Base-by-base conservation (phyloP, 2,113 vertebrate genomes). In the Otis tarda region DNA sequence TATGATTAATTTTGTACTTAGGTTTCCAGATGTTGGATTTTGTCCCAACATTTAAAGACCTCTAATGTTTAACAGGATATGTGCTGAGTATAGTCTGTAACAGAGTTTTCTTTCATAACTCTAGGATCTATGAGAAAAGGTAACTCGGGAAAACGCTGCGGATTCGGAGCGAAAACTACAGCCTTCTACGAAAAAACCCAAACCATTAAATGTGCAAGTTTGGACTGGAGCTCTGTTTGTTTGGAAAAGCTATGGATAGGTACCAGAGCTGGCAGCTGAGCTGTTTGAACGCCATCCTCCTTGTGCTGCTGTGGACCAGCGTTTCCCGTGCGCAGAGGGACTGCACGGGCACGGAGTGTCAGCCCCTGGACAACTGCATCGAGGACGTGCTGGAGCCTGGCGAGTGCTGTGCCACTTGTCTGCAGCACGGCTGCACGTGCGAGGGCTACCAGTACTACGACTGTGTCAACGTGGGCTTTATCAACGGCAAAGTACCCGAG, bases 381-480 rank as follows among this genome's bases (percentile, higher is more conserved):
- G 98, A 99, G 90, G 99, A 99, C 10, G 97, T 98, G 14, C 96
- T 99, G 94, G 98, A 98, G 90, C 97, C 97, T 0, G 98, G 98
- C 0, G 97, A 98, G 39, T 99, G 99, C 95, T 99, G 99, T 0
- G 97, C 99, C 73, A 97, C 98, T 0, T 99, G 99, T 19, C 77
- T 98, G 57, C 98, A 98, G 91, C 98, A 94, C 1, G 99, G 99
- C 63, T 99, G 99, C 37, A 97, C 97, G 6, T 99, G 99, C 0
- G 99, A 99, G 91, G 99, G 99, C 31, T 99, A 99, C 97, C 99
- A 99, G 93, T 99, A 99, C 96, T 99, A 99, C 0, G 99, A 99
- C 95, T 99, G 99, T 12, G 77, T 99, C 93, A 98, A 98, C 9
- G 99, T 98, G 4, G 99, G 99, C 71, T 99, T 99, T 23, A 81